Evolutionary conservation across 1,140 invertebrate genomes (phyloP).

Genomic region (Calycopis cecrops): DNA sequence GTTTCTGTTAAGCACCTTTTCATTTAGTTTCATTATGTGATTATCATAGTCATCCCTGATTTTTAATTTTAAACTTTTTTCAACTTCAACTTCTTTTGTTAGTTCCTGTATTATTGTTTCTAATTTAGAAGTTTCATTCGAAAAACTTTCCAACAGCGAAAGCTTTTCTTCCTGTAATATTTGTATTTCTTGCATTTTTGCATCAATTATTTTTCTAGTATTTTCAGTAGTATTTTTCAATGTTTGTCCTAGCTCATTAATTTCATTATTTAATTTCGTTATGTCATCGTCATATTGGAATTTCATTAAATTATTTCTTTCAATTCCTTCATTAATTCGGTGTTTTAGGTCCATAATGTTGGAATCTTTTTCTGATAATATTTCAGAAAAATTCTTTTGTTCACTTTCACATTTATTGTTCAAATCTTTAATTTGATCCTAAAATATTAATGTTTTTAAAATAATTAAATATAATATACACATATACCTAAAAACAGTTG

Average conservation of each 20-base stretch:
- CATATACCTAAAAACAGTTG: too few species aligned
- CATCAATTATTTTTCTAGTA: slow-evolving; percentile 39
- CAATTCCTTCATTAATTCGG: slow-evolving; percentile 52
- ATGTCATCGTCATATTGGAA: slow-evolving; percentile 37
- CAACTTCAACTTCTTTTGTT: slow-evolving; percentile 41
- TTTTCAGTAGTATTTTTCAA: slow-evolving; percentile 45
- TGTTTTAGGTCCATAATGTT: slow-evolving; percentile 49
- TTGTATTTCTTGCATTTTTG: slow-evolving; percentile 55
- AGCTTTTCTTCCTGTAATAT: slow-evolving; percentile 57
- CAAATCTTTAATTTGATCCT: slow-evolving; percentile 48
- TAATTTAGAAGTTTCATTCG: slow-evolving; percentile 48
- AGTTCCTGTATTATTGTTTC: slow-evolving; percentile 45
- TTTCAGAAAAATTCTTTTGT: slow-evolving; percentile 29
- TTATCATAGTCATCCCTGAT: slow-evolving; percentile 58
- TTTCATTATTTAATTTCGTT: slow-evolving; percentile 49
- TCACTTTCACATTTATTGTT: slow-evolving; percentile 40
- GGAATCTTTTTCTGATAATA: slow-evolving; percentile 42
- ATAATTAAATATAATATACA: background rate
- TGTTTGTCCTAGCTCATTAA: slow-evolving; percentile 53
- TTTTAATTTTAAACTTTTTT: slow-evolving; percentile 43
- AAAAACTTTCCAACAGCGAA: slow-evolving; percentile 45
- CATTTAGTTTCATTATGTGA: slow-evolving; percentile 58
- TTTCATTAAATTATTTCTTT: slow-evolving; percentile 48
- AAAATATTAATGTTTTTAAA: slow-evolving; percentile 18
- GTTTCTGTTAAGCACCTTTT: slow-evolving; percentile 60